A percentile compares a stretch with the other conserved stretches of the same genome.
Conservation (phyloP, 1,140 invertebrate species). For the Nixonia krombeini region DNA sequence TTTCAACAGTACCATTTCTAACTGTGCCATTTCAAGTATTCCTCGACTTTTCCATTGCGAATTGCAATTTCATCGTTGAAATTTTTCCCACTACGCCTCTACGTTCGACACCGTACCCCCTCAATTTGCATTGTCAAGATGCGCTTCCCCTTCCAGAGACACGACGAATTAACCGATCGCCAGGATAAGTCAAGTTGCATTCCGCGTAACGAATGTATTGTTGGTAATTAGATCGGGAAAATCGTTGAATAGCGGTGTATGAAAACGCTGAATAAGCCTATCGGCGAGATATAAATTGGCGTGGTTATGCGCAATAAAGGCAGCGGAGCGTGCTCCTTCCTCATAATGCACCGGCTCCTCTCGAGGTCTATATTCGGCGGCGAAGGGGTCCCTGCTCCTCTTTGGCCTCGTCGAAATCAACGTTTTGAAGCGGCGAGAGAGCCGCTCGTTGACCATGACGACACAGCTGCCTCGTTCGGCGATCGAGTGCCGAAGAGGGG, state of each 20-base stretch:
- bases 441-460: constrained; percentile 31
- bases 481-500: not conserved
- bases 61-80: too few relatives aligned
- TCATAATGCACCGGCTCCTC: not conserved
- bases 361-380: not conserved
- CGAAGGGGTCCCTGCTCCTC: not conserved
- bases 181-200: too few relatives aligned
- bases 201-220: too few relatives aligned
- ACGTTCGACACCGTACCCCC: too few relatives aligned
- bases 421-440: constrained; percentile 8
- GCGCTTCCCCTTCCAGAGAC: too few relatives aligned
- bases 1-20: too few relatives aligned
- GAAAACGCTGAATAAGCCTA: constrained; percentile 32
- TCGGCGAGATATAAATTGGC: constrained; percentile 30
- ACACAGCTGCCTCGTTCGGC: constrained; percentile 16
- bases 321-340: constrained; percentile 1
- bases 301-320: constrained; percentile 28
- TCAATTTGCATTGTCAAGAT: too few relatives aligned
- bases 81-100: too few relatives aligned
- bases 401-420: constrained; percentile 1
- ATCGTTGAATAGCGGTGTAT: not conserved
- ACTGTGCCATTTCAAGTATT: too few relatives aligned
- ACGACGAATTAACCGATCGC: too few relatives aligned
- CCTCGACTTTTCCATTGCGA: too few relatives aligned
- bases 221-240: not conserved